phyloP scores from a whole-genome alignment of 2,888 invertebrate species.

The Lasioglossum figueresi region DNA sequence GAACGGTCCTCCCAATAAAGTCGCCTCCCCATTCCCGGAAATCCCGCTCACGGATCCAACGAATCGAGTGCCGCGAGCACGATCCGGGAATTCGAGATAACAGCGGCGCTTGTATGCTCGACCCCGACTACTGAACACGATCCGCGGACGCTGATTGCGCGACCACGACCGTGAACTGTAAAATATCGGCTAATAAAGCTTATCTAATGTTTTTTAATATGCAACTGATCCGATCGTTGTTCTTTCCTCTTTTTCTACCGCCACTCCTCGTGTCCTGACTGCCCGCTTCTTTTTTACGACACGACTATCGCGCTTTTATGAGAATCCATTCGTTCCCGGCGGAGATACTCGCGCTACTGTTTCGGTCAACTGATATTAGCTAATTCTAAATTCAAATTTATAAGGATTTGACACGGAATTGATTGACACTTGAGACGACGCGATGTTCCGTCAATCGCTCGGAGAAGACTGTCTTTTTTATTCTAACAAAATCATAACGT shows the following conservation, averaged over 20 bases:
- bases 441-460: too few relatives aligned
- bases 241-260: not conserved
- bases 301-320: not conserved
- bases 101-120: slow-evolving; percentile 15
- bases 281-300: not conserved
- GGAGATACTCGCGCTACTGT: not conserved
- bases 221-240: slow-evolving; percentile 22
- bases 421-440: too few relatives aligned
- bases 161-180: slow-evolving; percentile 64
- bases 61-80: not conserved
- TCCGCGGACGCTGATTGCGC: slow-evolving; percentile 43
- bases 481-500: too few relatives aligned
- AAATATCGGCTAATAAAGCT: slow-evolving; percentile 72
- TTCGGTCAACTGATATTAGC: not conserved
- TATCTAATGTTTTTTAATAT: slow-evolving; percentile 70
- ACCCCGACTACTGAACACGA: slow-evolving; percentile 23
- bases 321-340: not conserved
- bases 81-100: slow-evolving; percentile 27
- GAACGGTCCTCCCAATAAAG: not conserved
- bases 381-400: too few relatives aligned
- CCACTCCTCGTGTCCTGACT: not conserved
- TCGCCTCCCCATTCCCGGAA: not conserved
- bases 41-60: not conserved
- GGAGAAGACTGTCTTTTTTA: too few relatives aligned
- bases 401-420: too few relatives aligned